These are phyloP conservation scores for Drosophila gunungcola DNA, from an alignment of 1,140 invertebrate genomes.

Conservation along the genomic window DNA sequence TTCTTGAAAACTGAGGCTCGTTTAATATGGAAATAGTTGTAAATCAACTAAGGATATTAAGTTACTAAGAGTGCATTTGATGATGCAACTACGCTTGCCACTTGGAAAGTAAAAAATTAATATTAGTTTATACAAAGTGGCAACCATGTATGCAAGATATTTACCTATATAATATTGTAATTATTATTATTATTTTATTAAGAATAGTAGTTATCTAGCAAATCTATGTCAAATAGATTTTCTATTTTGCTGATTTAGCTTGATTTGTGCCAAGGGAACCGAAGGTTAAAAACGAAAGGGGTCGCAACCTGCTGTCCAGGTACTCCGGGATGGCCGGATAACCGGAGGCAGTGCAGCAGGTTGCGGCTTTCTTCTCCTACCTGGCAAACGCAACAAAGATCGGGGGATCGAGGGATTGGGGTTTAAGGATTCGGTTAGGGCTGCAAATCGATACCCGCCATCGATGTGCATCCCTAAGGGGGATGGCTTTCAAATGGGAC, in stretches of 20 bases:
- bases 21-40: conserved; percentile 2
- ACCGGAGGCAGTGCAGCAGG: conserved; percentile 14
- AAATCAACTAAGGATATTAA: not conserved
- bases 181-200: not conserved
- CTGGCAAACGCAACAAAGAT: conserved; percentile 1
- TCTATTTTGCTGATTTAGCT: conserved; percentile 31
- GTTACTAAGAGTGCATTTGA: conserved; percentile 15
- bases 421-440: not conserved
- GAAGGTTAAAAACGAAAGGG: not conserved
- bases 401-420: not conserved
- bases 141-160: conserved; percentile 3
- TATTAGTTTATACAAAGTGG: conserved; percentile 5
- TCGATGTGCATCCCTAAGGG: conserved; percentile 4
- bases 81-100: conserved; percentile 14
- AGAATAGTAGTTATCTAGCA: not conserved
- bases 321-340: not conserved
- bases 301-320: conserved; percentile 15
- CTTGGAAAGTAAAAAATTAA: conserved; percentile 1
- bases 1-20: conserved; percentile 3
- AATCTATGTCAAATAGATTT: conserved; percentile 12
- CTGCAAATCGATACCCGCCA: conserved; percentile 5
- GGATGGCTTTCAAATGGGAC: not conserved
- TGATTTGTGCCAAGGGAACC: conserved; percentile 14
- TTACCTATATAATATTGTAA: not conserved
- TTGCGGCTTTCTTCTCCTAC: conserved; percentile 13